Percentiles rank a stretch among this genome's conserved stretches.
These are phyloP conservation scores for Mobula hypostoma DNA, from an alignment of 2,113 vertebrate species.

Conservation along the genomic window DNA sequence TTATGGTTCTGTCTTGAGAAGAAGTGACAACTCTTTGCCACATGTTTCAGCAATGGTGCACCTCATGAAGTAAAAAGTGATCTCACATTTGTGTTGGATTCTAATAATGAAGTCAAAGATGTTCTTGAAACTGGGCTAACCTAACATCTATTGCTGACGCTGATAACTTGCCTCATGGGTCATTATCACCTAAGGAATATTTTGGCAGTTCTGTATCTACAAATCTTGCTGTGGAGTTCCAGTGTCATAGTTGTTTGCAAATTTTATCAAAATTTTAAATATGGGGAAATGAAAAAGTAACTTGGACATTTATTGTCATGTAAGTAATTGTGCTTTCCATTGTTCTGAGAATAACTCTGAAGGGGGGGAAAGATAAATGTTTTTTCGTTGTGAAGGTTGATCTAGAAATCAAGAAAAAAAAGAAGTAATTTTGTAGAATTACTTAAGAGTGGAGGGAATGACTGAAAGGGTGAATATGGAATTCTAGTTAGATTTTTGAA, in stretches of 20 bases:
- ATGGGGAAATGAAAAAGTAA: neutral
- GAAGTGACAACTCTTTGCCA: neutral
- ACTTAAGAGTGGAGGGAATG: neutral
- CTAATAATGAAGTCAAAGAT: neutral
- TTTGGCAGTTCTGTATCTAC: neutral
- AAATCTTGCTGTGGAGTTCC: neutral
- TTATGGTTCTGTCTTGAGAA: neutral
- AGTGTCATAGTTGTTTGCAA: neutral
- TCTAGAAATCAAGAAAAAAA: neutral
- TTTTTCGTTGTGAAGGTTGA: neutral
- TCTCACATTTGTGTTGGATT: neutral
- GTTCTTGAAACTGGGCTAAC: neutral
- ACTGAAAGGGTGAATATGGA: neutral
- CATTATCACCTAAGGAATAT: neutral
- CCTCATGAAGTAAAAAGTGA: neutral
- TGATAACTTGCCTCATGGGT: neutral
- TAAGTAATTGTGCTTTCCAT: neutral
- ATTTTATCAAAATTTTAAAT: neutral
- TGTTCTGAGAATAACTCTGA: neutral
- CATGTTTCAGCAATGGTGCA: neutral
- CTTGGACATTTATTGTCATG: neutral
- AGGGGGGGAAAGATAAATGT: neutral
- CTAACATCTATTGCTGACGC: neutral
- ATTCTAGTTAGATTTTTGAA: neutral
- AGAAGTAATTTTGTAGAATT: neutral